phyloP scores from a whole-genome alignment of 1,140 invertebrate species.

The Panagrolaimus sp. region DNA sequence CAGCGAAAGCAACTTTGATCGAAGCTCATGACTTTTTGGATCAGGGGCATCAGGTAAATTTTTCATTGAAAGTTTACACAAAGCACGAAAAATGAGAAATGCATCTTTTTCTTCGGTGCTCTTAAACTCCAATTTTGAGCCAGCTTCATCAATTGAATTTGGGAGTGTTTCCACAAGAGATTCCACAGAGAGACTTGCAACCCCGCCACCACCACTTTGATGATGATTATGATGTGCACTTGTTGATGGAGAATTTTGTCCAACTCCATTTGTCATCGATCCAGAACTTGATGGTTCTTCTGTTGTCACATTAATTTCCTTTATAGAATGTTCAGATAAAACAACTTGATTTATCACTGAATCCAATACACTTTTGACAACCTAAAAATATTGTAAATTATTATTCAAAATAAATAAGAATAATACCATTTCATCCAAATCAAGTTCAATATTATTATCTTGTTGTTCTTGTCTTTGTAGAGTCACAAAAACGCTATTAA shows the following conservation, averaged over 20 bases:
- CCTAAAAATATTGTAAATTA: background rate
- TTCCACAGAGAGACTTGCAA: background rate
- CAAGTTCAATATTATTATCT: constrained; percentile 30
- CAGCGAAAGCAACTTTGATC: constrained; percentile 91
- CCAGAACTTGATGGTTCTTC: background rate
- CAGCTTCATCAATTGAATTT: constrained; percentile 68
- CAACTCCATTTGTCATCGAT: background rate
- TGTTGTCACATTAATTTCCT: background rate
- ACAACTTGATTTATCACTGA: constrained; percentile 21
- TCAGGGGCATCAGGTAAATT: constrained; percentile 90
- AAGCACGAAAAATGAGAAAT: constrained; percentile 89
- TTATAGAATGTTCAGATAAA: background rate
- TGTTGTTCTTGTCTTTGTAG: constrained; percentile 72
- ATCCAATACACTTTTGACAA: constrained; percentile 17
- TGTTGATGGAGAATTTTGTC: background rate
- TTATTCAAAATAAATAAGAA: background rate
- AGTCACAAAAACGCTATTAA: constrained; percentile 90
- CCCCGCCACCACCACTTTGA: too few species aligned
- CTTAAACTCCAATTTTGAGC: constrained; percentile 70
- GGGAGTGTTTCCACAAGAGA: background rate
- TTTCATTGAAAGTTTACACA: constrained; percentile 91
- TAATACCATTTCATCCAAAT: constrained; percentile 10
- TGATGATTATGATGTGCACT: too few species aligned
- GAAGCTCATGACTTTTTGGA: constrained; percentile 86
- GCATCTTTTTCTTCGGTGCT: constrained; percentile 90